Evolutionary conservation across 2,797 vertebrate species (phyloP).

Genomic region (Pipistrellus pipistrellus): DNA sequence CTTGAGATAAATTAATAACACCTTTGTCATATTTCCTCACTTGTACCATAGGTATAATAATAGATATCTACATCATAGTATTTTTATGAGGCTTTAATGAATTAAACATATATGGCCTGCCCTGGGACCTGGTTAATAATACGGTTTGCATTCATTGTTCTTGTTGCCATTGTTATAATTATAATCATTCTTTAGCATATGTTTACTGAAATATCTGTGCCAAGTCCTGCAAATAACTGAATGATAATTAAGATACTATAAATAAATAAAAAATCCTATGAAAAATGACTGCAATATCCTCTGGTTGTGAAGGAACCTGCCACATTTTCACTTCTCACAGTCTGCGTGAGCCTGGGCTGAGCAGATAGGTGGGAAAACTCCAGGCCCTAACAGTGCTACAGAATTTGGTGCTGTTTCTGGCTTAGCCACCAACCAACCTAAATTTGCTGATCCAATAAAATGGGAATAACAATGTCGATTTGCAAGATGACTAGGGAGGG

Average conservation of each 20-base stretch:
- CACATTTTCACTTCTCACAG: not conserved
- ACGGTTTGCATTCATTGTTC: not conserved
- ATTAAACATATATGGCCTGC: not conserved
- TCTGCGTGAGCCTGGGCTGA: not conserved
- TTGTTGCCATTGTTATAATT: not conserved
- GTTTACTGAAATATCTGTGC: conserved; percentile 6
- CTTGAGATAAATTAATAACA: not conserved
- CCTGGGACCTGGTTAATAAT: not conserved
- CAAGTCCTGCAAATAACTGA: not conserved
- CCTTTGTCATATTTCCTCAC: not conserved
- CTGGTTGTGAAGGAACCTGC: not conserved
- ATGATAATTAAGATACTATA: not conserved
- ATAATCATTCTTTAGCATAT: not conserved
- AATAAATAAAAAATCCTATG: not conserved
- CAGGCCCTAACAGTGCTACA: not conserved
- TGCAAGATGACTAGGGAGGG: not conserved
- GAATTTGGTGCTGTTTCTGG: not conserved
- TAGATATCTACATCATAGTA: not conserved
- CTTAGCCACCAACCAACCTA: not conserved
- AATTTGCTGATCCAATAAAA: not conserved
- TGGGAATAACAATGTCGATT: not conserved
- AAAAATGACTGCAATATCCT: not conserved
- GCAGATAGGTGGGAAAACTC: not conserved
- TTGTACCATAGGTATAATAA: not conserved
- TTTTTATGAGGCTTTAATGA: conserved; percentile 11